Conservation (phyloP, 2,888 invertebrate species). For the Octonoba sinensis region DNA sequence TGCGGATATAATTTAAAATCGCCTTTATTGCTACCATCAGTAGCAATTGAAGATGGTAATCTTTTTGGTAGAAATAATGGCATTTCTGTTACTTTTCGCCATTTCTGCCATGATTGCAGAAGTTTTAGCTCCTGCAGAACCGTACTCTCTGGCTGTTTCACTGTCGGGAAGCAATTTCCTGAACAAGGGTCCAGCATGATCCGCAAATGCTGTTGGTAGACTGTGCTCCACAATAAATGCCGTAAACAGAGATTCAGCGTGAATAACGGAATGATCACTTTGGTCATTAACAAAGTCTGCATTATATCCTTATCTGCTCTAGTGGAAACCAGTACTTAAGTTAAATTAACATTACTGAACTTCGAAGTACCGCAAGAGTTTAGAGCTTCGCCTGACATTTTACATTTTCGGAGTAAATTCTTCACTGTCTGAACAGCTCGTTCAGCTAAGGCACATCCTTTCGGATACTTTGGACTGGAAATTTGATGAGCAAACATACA, state of each 20-base stretch:
- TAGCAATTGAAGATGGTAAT: too few relatives aligned
- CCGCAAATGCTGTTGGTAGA: not conserved
- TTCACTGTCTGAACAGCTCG: too few relatives aligned
- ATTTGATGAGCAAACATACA: not conserved
- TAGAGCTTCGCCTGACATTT: too few relatives aligned
- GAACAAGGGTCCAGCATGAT: not conserved
- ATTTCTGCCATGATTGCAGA: not conserved
- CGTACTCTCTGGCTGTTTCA: not conserved
- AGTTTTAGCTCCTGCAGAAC: not conserved
- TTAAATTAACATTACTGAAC: too few relatives aligned
- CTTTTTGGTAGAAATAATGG: not conserved
- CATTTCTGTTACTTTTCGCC: not conserved
- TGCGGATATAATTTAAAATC: not conserved
- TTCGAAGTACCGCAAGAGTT: too few relatives aligned
- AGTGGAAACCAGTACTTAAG: too few relatives aligned
- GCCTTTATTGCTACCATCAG: not conserved
- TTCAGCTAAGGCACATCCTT: too few relatives aligned
- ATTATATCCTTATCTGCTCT: too few relatives aligned
- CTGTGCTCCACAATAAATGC: conserved; percentile 13
- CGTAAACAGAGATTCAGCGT: conserved; percentile 6
- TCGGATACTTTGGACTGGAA: too few relatives aligned
- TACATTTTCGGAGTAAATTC: too few relatives aligned
- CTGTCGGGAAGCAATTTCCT: not conserved
- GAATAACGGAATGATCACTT: not conserved
- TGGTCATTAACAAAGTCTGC: too few relatives aligned